phyloP scores from a whole-genome alignment of 2,797 vertebrate species.

The Rhinichthys osculus region DNA sequence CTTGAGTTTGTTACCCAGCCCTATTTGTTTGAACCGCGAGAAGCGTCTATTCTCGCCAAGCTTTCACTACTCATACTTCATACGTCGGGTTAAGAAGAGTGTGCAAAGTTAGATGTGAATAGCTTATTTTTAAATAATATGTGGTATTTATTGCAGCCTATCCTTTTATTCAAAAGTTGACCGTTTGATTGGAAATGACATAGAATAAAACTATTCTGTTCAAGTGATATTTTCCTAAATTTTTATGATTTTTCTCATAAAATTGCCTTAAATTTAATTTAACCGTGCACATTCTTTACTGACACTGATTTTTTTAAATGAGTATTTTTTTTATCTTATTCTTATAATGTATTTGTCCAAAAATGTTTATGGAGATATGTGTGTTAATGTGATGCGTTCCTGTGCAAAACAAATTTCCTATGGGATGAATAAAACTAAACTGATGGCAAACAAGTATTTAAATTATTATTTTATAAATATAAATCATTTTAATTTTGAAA shows the following conservation, averaged over 20 bases:
- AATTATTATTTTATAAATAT: not conserved
- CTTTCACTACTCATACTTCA: too few species aligned
- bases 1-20: too few species aligned
- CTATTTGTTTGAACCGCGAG: too few species aligned
- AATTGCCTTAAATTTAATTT: not conserved
- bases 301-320: not conserved
- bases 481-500: not conserved
- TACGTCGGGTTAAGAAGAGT: too few species aligned
- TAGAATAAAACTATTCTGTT: not conserved
- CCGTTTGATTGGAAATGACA: not conserved
- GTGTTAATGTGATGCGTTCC: not conserved
- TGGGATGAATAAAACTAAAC: not conserved
- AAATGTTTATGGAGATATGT: not conserved
- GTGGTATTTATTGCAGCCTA: not conserved
- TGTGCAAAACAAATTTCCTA: not conserved
- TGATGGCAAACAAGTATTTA: not conserved
- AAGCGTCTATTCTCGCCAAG: too few species aligned
- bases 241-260: not conserved
- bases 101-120: not conserved
- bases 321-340: not conserved
- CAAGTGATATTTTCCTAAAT: not conserved
- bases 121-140: not conserved
- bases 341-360: not conserved
- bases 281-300: not conserved
- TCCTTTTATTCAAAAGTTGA: not conserved